A percentile compares a stretch with the other conserved stretches of the same genome.
These are phyloP conservation scores for Phrynosoma blainvillii DNA, from an alignment of 2,113 vertebrate species.

Conservation along the genomic window DNA sequence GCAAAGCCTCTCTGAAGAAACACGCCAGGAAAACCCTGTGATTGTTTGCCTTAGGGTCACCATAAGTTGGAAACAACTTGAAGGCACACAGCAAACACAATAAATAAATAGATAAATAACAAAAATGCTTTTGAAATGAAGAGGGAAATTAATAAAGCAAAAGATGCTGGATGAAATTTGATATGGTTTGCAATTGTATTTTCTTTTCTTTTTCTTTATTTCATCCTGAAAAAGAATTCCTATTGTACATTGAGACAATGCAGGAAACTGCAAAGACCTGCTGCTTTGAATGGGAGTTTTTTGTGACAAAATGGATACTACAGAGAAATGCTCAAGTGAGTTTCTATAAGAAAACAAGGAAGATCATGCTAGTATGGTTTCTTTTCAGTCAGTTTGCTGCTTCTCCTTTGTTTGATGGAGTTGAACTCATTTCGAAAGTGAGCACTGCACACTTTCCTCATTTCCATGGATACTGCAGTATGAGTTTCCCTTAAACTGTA, in stretches of 20 bases:
- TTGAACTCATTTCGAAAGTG: background rate
- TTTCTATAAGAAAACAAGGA: constrained; percentile 1
- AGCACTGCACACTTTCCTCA: background rate
- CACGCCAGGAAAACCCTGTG: too few relatives aligned
- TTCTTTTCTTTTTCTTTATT: background rate
- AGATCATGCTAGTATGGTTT: background rate
- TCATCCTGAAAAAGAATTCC: background rate
- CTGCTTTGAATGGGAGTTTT: constrained; percentile 24
- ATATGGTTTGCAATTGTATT: background rate
- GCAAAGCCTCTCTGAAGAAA: too few relatives aligned
- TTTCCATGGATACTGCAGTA: background rate
- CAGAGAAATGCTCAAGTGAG: constrained; percentile 31
- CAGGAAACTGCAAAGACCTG: background rate
- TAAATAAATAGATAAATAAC: background rate
- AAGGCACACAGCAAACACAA: background rate
- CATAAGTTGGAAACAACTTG: too few relatives aligned
- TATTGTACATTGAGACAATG: background rate
- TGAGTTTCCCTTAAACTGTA: background rate
- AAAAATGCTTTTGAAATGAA: background rate
- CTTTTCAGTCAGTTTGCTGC: background rate
- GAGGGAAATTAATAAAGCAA: background rate
- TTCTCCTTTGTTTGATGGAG: constrained; percentile 33
- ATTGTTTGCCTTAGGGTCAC: too few relatives aligned
- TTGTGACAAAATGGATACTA: background rate
- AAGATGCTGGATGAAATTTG: background rate